Evolutionary conservation across 2,797 vertebrate species (phyloP), one percentile per base, ranked within the genome.

Genomic region (Choloepus didactylus): DNA sequence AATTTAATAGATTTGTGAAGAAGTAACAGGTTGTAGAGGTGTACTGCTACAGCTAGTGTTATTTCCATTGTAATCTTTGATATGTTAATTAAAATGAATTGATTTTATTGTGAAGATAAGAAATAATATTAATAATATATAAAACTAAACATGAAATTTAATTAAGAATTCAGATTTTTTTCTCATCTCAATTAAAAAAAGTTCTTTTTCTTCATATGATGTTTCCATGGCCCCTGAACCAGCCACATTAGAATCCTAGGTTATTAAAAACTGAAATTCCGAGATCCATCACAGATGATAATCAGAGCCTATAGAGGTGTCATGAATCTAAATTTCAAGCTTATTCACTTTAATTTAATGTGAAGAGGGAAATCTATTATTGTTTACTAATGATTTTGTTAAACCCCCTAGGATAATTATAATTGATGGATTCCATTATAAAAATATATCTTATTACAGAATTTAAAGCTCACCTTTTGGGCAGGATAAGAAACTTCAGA

Each of bases 311-410:
- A 59, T 4, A 21, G 5, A 60, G 18, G n/a, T 38, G n/a, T 76
- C 31, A 95, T 29, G 9, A 93, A 64, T 64, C 60, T 76, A 89
- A 86, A 86, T 38, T 72, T 97, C 91, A 93, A 89, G 62, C 8
- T 87, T 89, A 76, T 38, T 67, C 44, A 90, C 31, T 67, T 89
- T 83, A 86, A 79, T 77, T 41, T 29, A 91, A 35, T 46, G 49
- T 8, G 80, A 60, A 88, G 29, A 70, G 9, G 16, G 41, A 87
- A 90, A 89, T 46, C 46, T 87, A 75, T 67, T 54, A 73, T 14
- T 89, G 15, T 56, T 92, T 84, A 69, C 41, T 70, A 92, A 77
- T n/a, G 21, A 87, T 46, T 89, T 19, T 95, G 38, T 81, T 87
- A 69, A 62, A 56, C 16, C 80, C 3, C 84, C n/a, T 67, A 94